Base-by-base conservation (phyloP, 2,113 vertebrate species). In the Parotia lawesii region DNA sequence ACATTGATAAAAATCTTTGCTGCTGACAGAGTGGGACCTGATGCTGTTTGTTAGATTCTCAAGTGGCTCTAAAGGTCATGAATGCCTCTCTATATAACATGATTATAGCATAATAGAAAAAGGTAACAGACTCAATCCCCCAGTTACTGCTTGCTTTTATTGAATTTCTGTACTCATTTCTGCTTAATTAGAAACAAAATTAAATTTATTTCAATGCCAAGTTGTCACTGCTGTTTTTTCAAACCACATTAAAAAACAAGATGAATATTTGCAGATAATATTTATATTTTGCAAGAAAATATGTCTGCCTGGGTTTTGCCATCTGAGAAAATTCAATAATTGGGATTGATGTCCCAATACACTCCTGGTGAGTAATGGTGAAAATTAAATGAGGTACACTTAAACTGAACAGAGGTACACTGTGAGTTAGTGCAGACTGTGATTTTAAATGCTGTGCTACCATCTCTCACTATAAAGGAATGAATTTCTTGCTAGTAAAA, bases 171-270 rank as follows among this genome's bases (percentile, higher is more conserved):
- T 40, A 70, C 51, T 92, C 29, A 31, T 72, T 95, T 92, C 71
- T 85, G 76, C 72, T 75, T 81, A 96, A 96, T 91, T 85, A 87
- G 37, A 95, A 96, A 24, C 6, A 76, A 86, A 87, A 83, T 84
- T 62, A 44, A 66, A 76, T 92, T 89, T 87, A 80, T 85, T 85
- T 94, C 82, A 80, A 50, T 51, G 28, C 37, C 64, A 69, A 53
- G n/a, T 96, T 94, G 42, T 90, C 7, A 1, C 58, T 7, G 1
- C 12, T 66, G 9, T 20, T 69, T 78, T 91, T 87, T 62, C 78
- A 91, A 94, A 74, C 44, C 20, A 51, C 31, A 64, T 66, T 76
- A 90, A 61, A 31, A 87, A 72, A n/a, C 19, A 40, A 85, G 44
- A 72, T 12, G 35, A 85, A 85, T 3, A 10, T 56, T 90, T 89